Evolutionary conservation across 2,888 invertebrate genomes (phyloP).

Genomic region (Tetanocera ferruginea): DNA sequence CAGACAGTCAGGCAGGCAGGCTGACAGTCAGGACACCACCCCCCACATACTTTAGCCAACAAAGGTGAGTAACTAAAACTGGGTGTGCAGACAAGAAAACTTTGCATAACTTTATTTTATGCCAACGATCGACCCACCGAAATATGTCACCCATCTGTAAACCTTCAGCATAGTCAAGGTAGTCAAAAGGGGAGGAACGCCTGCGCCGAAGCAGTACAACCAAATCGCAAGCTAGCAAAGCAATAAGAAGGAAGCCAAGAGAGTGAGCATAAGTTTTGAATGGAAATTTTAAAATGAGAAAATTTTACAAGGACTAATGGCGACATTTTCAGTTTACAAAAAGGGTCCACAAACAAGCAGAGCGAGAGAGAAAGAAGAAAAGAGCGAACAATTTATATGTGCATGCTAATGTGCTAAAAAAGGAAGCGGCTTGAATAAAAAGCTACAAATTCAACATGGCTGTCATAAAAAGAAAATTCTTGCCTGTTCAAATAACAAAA

Average conservation of each 20-base stretch:
- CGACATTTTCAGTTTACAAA: not conserved
- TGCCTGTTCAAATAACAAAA: not conserved
- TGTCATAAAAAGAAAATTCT: not conserved
- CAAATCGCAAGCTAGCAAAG: not conserved
- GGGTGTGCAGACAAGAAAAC: not conserved
- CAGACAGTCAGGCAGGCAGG: not conserved
- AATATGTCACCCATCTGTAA: too few species aligned
- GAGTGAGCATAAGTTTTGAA: not conserved
- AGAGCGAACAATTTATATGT: not conserved
- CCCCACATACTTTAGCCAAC: not conserved
- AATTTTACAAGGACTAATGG: not conserved
- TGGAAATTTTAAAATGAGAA: slow-evolving; percentile 16
- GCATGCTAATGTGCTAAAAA: not conserved
- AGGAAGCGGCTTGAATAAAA: not conserved
- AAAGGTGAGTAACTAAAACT: not conserved
- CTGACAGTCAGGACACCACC: not conserved
- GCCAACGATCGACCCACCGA: not conserved
- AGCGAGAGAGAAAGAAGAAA: not conserved
- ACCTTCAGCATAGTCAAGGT: not conserved
- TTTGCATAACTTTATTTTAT: slow-evolving; percentile 31
- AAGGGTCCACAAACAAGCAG: not conserved
- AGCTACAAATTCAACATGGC: not conserved
- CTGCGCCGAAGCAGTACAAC: slow-evolving; percentile 9
- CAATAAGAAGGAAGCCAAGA: not conserved
- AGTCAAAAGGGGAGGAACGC: not conserved